phyloP scores from a whole-genome alignment of 1,140 invertebrate genomes.

The Dendroctonus valens region DNA sequence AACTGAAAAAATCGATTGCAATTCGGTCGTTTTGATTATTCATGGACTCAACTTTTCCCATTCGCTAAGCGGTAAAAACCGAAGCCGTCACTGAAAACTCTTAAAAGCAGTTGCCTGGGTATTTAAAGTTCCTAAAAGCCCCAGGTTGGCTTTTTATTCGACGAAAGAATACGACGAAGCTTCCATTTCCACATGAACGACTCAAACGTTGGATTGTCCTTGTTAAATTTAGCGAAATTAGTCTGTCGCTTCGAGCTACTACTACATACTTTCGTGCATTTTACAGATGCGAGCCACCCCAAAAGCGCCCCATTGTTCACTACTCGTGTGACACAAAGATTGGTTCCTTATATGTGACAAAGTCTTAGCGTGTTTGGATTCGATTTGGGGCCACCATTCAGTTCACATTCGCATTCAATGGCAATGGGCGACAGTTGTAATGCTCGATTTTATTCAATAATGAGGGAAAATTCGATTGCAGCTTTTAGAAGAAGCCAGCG shows the following conservation, averaged over 20 bases:
- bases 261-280: slow-evolving; percentile 3
- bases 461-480: not conserved
- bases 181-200: slow-evolving; percentile 12
- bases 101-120: too few relatives aligned
- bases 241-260: slow-evolving; percentile 17
- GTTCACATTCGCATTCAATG: too few relatives aligned
- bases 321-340: slow-evolving; percentile 18
- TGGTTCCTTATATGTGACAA: slow-evolving; percentile 4
- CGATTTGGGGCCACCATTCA: slow-evolving; percentile 7
- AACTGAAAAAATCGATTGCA: too few relatives aligned
- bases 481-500: not conserved
- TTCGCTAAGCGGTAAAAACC: too few relatives aligned
- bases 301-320: slow-evolving; percentile 8
- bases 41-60: too few relatives aligned
- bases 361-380: slow-evolving; percentile 18
- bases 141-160: slow-evolving; percentile 4
- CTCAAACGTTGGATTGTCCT: slow-evolving; percentile 1
- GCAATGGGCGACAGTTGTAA: slow-evolving; percentile 16
- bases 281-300: slow-evolving; percentile 6
- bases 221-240: slow-evolving; percentile 26
- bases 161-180: slow-evolving; percentile 13
- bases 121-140: not conserved
- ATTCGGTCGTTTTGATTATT: too few relatives aligned
- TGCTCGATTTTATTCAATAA: slow-evolving; percentile 16
- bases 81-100: too few relatives aligned